Conservation (phyloP, 2,888 invertebrate species). For the Cyclophora punctaria region DNA sequence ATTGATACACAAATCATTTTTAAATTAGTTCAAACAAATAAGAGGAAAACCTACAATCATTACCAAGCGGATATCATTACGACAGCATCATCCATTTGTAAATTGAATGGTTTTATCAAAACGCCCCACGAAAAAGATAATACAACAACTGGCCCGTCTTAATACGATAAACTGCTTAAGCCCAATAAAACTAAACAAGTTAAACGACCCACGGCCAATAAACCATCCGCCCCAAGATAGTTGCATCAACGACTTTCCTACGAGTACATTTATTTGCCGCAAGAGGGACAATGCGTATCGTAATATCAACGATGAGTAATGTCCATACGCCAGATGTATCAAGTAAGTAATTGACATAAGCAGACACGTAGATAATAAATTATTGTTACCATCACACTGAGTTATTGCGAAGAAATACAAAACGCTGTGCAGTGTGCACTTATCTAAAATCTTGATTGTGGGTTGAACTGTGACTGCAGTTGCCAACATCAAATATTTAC, state of each 20-base stretch:
- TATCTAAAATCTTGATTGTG: slow-evolving; percentile 23
- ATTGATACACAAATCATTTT: no score
- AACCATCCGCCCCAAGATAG: slow-evolving; percentile 43
- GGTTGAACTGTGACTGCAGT: slow-evolving; percentile 8
- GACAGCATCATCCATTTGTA: slow-evolving; percentile 31
- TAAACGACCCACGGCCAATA: slow-evolving; percentile 53
- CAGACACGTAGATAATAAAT: slow-evolving; percentile 38
- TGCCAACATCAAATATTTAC: slow-evolving; percentile 16
- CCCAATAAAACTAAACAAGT: slow-evolving; percentile 69
- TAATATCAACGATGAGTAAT: slow-evolving; percentile 39
- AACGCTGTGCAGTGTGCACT: slow-evolving; percentile 5
- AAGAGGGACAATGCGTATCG: slow-evolving; percentile 18
- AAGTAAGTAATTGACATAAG: slow-evolving; percentile 42
- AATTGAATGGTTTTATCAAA: slow-evolving; percentile 54
- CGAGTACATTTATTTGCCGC: slow-evolving; percentile 11
- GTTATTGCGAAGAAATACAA: slow-evolving; percentile 24
- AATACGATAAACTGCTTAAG: slow-evolving; percentile 65
- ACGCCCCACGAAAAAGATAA: slow-evolving; percentile 50
- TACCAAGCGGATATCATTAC: slow-evolving; percentile 15
- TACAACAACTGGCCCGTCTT: slow-evolving; percentile 50
- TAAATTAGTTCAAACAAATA: no score
- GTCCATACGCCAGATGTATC: slow-evolving; percentile 30
- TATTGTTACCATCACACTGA: slow-evolving; percentile 32
- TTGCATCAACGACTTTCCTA: slow-evolving; percentile 34
- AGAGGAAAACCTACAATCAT: slow-evolving; percentile 9